Evolutionary conservation across 2,113 vertebrate genomes (phyloP).

Genomic region (Fregetta grallaria): DNA sequence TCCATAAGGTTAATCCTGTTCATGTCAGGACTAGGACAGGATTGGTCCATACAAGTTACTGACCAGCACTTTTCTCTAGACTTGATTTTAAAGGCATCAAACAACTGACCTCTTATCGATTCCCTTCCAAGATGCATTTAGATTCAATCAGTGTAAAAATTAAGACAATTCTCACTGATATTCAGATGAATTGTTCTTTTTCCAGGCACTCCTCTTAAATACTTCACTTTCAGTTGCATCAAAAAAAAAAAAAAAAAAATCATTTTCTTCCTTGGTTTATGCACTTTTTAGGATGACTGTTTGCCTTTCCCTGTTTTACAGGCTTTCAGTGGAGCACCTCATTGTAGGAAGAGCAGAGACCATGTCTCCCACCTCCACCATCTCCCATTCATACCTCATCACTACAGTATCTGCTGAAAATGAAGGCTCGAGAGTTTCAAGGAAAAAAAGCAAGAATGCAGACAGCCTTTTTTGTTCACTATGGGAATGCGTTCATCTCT

Average conservation of each 20-base stretch:
- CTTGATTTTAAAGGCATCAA: not conserved
- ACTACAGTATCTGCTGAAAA: not conserved
- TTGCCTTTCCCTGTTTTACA: not conserved
- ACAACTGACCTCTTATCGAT: not conserved
- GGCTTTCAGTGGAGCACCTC: not conserved
- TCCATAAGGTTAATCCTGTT: not conserved
- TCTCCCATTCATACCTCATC: not conserved
- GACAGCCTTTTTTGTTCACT: slow-evolving; percentile 46
- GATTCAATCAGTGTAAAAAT: not conserved
- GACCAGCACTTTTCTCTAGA: not conserved
- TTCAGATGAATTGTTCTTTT: not conserved
- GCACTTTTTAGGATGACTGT: not conserved
- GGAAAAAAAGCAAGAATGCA: slow-evolving; percentile 40
- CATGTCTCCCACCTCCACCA: not conserved
- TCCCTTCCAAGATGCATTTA: not conserved
- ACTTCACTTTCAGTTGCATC: not conserved
- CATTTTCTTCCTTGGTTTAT: not conserved
- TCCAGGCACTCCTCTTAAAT: not conserved
- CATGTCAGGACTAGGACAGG: not conserved
- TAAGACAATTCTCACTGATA: not conserved
- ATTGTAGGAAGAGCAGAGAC: not conserved
- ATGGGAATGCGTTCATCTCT: slow-evolving; percentile 64
- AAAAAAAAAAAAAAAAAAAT: not conserved
- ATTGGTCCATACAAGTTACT: not conserved
- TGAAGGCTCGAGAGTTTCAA: not conserved